Conservation (phyloP, 2,797 vertebrate genomes). For the Acipenser transmontanus region DNA sequence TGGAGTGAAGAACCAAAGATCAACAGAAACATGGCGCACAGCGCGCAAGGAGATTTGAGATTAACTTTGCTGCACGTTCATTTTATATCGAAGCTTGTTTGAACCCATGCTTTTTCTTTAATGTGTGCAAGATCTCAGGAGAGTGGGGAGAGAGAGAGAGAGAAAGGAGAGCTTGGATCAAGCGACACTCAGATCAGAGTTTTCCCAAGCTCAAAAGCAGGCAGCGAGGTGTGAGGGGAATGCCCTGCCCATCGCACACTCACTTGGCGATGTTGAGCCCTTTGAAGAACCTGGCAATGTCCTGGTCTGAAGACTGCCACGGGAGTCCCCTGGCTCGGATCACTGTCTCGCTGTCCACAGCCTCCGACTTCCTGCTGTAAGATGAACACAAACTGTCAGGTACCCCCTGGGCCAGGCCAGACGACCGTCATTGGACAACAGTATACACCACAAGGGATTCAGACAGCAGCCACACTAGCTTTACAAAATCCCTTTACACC, state of each 20-base stretch:
- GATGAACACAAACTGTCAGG: not conserved
- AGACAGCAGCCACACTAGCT: slow-evolving; percentile 19
- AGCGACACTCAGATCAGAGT: not conserved
- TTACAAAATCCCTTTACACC: no score
- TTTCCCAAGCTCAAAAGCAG: not conserved
- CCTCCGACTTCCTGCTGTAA: slow-evolving; percentile 78
- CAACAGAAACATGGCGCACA: no score
- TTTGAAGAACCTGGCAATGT: slow-evolving; percentile 94
- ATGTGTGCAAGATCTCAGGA: no score
- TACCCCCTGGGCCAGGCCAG: not conserved
- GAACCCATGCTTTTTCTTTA: no score
- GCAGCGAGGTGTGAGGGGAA: not conserved
- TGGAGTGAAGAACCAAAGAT: no score
- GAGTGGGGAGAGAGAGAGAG: not conserved
- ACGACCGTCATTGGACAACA: not conserved
- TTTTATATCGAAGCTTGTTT: no score
- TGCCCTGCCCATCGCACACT: slow-evolving; percentile 23
- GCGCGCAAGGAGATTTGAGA: no score
- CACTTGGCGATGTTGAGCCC: slow-evolving; percentile 96
- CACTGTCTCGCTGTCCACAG: slow-evolving; percentile 88
- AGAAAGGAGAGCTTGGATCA: not conserved
- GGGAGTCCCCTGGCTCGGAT: slow-evolving; percentile 89
- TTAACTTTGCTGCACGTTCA: no score
- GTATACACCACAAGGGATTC: slow-evolving; percentile 21
- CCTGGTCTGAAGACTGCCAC: slow-evolving; percentile 96